phyloP scores from a whole-genome alignment of 2,113 vertebrate genomes.

The Vulpes lagopus region DNA sequence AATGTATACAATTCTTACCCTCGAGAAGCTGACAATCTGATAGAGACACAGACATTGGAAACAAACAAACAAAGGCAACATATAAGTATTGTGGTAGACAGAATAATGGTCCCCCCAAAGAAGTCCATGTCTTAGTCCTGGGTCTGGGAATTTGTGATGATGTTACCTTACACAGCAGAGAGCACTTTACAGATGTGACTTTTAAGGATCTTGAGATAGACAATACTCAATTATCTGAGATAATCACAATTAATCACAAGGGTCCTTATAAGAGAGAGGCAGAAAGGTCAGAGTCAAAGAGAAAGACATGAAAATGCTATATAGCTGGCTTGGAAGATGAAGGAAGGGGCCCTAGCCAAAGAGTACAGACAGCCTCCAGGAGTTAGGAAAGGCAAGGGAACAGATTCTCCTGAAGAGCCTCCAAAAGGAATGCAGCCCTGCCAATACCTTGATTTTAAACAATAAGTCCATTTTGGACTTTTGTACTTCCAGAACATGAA shows the following conservation, averaged over 20 bases:
- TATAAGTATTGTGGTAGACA: background rate
- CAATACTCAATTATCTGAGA: background rate
- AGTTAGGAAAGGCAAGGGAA: background rate
- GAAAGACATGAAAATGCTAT: background rate
- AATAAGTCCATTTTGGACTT: background rate
- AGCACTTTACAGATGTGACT: background rate
- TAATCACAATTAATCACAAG: background rate
- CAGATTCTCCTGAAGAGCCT: background rate
- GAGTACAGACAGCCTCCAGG: background rate
- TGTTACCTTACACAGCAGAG: background rate
- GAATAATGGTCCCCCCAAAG: background rate
- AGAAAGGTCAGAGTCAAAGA: background rate
- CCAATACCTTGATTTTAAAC: background rate
- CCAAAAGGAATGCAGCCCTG: background rate
- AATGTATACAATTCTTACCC: background rate
- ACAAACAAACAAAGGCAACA: background rate
- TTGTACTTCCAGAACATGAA: background rate
- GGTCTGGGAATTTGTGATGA: background rate
- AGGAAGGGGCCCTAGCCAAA: background rate
- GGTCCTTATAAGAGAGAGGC: background rate
- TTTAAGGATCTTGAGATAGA: background rate
- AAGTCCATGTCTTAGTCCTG: background rate
- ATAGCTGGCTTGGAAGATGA: background rate
- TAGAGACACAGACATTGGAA: background rate
- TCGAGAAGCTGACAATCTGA: background rate